Conservation (phyloP, 2,797 vertebrate genomes). For the Nasua narica region DNA sequence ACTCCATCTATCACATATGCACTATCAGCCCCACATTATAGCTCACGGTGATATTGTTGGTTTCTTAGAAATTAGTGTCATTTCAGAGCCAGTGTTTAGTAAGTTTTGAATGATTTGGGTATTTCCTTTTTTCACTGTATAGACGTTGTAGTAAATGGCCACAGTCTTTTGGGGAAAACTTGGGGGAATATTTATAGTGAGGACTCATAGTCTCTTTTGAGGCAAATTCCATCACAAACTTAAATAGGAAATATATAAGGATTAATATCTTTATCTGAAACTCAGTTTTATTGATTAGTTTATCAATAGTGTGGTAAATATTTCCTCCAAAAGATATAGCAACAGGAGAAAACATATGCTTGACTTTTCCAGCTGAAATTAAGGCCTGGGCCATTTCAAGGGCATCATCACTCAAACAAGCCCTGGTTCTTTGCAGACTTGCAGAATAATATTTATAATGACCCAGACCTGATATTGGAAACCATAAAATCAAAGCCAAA, state of each 20-base stretch:
- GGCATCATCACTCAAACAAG: constrained; percentile 34
- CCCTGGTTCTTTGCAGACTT: constrained; percentile 18
- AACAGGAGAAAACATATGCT: not conserved
- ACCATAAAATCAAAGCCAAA: constrained; percentile 49
- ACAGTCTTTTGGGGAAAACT: not conserved
- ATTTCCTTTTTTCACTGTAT: not conserved
- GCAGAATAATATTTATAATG: constrained; percentile 59
- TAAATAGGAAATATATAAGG: not conserved
- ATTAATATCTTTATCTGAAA: not conserved
- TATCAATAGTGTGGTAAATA: not conserved
- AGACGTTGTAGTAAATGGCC: not conserved
- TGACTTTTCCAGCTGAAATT: constrained; percentile 24
- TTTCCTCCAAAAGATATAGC: not conserved
- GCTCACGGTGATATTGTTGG: not conserved
- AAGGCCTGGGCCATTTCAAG: constrained; percentile 25
- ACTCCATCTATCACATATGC: not conserved
- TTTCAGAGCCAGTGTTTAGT: not conserved
- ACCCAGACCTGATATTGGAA: constrained; percentile 52
- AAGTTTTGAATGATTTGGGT: not conserved
- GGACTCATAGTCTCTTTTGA: not conserved
- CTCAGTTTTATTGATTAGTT: constrained; percentile 42
- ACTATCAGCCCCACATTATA: not conserved
- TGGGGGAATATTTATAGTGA: not conserved
- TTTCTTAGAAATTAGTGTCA: not conserved
- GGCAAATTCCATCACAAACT: not conserved